Conservation (phyloP, 2,888 invertebrate species). For the Apocheima hispidaria region DNA sequence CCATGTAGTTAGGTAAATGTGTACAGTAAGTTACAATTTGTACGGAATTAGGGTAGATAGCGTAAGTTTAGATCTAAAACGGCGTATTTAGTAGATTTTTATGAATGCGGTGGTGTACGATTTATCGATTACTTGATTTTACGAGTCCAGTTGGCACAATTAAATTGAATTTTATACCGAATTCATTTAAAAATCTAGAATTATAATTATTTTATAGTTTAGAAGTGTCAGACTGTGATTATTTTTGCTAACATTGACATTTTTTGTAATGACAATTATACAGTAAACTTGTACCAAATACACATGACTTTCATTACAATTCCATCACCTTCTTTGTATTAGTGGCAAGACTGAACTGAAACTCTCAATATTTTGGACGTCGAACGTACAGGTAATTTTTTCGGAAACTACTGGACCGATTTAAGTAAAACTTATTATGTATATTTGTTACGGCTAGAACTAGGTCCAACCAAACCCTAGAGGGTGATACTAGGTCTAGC, state of each 20-base stretch:
- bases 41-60: constrained; percentile 53
- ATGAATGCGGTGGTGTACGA: constrained; percentile 41
- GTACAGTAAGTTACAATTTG: constrained; percentile 58
- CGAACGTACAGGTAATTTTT: too few species aligned
- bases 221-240: constrained; percentile 85
- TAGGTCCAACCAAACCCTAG: too few species aligned
- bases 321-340: not conserved
- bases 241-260: constrained; percentile 86
- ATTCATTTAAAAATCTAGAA: constrained; percentile 41
- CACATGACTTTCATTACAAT: constrained; percentile 30
- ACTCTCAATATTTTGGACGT: too few species aligned
- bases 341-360: too few species aligned
- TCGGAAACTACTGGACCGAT: too few species aligned
- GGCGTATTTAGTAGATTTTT: constrained; percentile 45
- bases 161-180: constrained; percentile 31
- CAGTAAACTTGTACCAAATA: constrained; percentile 82
- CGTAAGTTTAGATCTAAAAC: constrained; percentile 45
- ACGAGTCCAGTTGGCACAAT: constrained; percentile 38
- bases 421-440: too few species aligned
- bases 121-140: constrained; percentile 27
- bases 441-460: too few species aligned
- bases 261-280: constrained; percentile 84
- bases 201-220: constrained; percentile 42
- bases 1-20: constrained; percentile 52
- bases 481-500: too few species aligned